Base-by-base conservation (phyloP, 37 sponge, comb jelly and placozoan species). In the Dysidea cf. avara region DNA sequence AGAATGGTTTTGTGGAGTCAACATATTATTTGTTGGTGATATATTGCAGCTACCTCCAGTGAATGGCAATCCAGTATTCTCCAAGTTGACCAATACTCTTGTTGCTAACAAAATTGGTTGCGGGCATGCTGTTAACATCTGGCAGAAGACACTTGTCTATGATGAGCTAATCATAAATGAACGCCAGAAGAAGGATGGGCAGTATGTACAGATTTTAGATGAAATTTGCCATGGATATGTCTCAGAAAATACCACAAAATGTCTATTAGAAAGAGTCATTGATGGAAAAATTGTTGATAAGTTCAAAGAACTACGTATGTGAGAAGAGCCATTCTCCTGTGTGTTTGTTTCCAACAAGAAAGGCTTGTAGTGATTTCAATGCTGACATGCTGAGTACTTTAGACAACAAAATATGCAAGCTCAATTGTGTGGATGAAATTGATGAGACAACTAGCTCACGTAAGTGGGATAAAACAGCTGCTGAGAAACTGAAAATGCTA, bases 111-210 rank as follows among this genome's bases (percentile, higher is more conserved):
- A n/a, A 11, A 46, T 63, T 28, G 72, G 75, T 13, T 61, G 61
- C 48, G 39, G 38, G 30, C 31, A 61, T 11, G 35, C 75, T 28
- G 66, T 72, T 25, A 69, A 77, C 57, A 61, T 85, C n/a, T 77
- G 73, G 79, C 61, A 66, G 9, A 53, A 72, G 21, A 53, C 51
- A 21, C 22, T 85, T 43, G 58, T 33, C 2, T 77, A 63, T 61
- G 85, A 63, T 24, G 86, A 85, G 35, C 69, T 85, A 12, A 86
- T 70, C 32, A 86, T 73, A 38, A 91, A 91, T 79, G 83, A 83
- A 66, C 77, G 85, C 24, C 85, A 90, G 39, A 68, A 64, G 39
- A 43, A 43, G n/a, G 85, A 80, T 63, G 30, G 13, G n/a, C 35
- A 14, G 59, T 72, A 54, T 55, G 32, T 28, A 14, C 13, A 39